Percentiles rank a stretch among this genome's conserved stretches.
Conservation (phyloP, 2,888 invertebrate genomes). For the Eulithis prunata region DNA sequence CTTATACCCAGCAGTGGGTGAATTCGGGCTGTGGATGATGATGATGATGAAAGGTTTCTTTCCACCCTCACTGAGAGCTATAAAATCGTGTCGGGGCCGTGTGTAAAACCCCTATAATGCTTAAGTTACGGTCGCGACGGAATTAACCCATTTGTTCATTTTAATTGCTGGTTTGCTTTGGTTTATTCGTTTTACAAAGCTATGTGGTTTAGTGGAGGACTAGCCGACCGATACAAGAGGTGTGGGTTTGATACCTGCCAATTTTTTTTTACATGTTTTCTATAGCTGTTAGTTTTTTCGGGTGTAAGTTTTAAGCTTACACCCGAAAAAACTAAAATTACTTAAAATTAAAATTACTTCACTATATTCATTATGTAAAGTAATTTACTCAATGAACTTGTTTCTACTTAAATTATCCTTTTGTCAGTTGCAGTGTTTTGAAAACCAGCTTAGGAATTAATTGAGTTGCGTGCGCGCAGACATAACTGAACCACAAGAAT, state of each 20-base stretch:
- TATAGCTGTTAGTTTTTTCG: no score
- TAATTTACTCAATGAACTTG: background rate
- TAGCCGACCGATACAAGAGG: background rate
- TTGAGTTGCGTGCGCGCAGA: background rate
- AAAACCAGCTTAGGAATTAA: no score
- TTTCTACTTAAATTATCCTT: background rate
- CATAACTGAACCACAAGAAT: background rate
- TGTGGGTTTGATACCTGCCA: background rate
- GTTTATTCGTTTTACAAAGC: conserved; percentile 1
- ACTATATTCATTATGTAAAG: no score
- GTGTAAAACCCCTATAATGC: conserved; percentile 9
- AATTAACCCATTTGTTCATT: conserved; percentile 35
- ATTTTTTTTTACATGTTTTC: no score
- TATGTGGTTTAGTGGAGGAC: background rate
- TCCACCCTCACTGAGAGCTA: no score
- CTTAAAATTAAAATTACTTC: no score
- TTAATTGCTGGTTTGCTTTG: conserved; percentile 26
- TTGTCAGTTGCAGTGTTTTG: background rate
- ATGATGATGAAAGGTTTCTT: no score
- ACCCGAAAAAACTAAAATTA: no score
- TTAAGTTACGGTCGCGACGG: conserved; percentile 15
- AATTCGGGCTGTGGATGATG: no score
- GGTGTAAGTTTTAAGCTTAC: no score
- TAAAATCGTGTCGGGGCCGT: no score
- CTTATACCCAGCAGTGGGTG: no score